phyloP scores from a whole-genome alignment of 2,888 invertebrate species.

The Morpho achilles region DNA sequence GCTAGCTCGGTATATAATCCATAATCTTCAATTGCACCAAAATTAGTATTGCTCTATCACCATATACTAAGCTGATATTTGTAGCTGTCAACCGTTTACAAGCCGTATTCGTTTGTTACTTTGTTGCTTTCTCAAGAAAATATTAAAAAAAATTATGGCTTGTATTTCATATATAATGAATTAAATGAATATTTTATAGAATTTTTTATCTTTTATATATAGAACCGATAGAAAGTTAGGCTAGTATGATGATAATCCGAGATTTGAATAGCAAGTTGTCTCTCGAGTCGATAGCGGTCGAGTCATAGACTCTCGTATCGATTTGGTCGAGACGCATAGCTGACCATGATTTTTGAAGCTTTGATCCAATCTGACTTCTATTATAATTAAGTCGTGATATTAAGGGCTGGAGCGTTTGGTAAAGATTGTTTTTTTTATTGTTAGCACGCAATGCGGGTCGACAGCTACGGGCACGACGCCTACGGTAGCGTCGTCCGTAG shows the following conservation, averaged over 20 bases:
- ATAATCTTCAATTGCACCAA: no score
- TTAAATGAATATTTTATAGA: no score
- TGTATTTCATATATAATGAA: no score
- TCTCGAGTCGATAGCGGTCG: conserved; percentile 47
- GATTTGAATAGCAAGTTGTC: conserved; percentile 67
- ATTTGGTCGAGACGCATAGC: conserved; percentile 56
- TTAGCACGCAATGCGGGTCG: conserved; percentile 68
- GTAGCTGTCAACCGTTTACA: no score
- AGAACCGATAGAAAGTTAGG: conserved; percentile 7
- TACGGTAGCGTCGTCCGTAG: conserved; percentile 76
- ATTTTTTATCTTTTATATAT: no score
- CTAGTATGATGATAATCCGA: conserved; percentile 79
- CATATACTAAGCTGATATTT: no score
- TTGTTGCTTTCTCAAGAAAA: no score
- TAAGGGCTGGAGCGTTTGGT: neutral
- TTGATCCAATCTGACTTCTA: conserved; percentile 74
- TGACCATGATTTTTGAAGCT: conserved; percentile 67
- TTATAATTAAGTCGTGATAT: neutral
- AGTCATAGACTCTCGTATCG: conserved; percentile 45
- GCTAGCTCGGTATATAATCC: no score
- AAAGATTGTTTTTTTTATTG: conserved; percentile 21
- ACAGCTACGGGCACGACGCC: conserved; percentile 63
- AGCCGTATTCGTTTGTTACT: no score
- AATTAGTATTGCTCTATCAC: no score
- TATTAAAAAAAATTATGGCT: no score